Base-by-base conservation (phyloP, 2,113 vertebrate genomes). In the Megaleporinus macrocephalus region DNA sequence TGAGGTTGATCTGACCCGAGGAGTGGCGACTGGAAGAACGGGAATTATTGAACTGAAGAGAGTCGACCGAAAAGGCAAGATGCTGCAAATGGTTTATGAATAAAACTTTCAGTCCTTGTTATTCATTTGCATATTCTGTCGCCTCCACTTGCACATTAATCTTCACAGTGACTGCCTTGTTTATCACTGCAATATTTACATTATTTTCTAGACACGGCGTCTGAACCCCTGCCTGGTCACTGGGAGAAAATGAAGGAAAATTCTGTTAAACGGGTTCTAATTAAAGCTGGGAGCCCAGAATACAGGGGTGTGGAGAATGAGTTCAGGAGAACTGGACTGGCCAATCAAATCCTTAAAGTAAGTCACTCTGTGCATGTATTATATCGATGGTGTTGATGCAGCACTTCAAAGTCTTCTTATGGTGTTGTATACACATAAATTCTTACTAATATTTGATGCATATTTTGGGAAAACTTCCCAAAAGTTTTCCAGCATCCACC, bases 171-270 rank as follows among this genome's bases (percentile, higher is more conserved):
- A n/a, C 16, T 55, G 13, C 30, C 1, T 66, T 2, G 4, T 13
- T 13, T 3, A 15, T 20, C 29, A 0, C 65, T 49, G 3, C 5
- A 63, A 0, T 22, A 26, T 20, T 49, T 13, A 49, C n/a, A 44
- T 44, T 44, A 3, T 27, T 51, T 41, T 76, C 1, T 7, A 76
- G 77, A 44, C 14, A 36, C 59, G 12, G 5, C 1, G 1, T 15
- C 70, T 14, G 78, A 71, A 0, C 75, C 57, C 10, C 74, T 93
- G 27, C 96, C 96, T 12, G 4, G 0, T 0, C 15, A 94, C 0
- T 97, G 97, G 97, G 87, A 88, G 6, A 89, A 94, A 85, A 96
- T 97, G 96, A 78, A 89, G 22, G 84, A 30, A 1, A 63, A 76
- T 1, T 4, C 63, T 18, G 26, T 82, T 16, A 47, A 84, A 89